These are phyloP conservation scores for Brachionus rubens DNA, from an alignment of 1,140 invertebrate species.

Conservation along the genomic window DNA sequence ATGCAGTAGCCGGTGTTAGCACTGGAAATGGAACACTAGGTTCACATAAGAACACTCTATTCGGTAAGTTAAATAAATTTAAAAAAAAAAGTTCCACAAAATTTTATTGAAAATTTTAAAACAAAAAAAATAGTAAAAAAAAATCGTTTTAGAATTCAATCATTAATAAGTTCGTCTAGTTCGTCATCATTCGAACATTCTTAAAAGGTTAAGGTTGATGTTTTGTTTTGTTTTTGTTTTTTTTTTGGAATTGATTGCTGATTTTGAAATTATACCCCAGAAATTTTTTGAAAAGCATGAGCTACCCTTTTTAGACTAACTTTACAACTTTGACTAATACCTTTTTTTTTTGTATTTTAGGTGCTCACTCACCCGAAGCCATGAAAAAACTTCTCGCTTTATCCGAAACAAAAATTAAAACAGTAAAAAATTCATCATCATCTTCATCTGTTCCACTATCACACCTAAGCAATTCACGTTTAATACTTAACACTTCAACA, in stretches of 20 bases:
- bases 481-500: slow-evolving; percentile 5
- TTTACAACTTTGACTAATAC: not conserved
- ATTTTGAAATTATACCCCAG: not conserved
- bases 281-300: slow-evolving; percentile 1
- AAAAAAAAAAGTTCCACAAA: not conserved
- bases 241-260: too few species aligned
- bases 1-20: not conserved
- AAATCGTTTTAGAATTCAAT: slow-evolving; percentile 14
- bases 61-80: not conserved
- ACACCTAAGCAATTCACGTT: slow-evolving; percentile 7
- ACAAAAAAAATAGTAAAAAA: slow-evolving; percentile 3
- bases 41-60: slow-evolving; percentile 10
- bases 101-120: not conserved
- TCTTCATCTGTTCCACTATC: slow-evolving; percentile 26
- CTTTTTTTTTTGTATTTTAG: not conserved
- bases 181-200: slow-evolving; percentile 13
- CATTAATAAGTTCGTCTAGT: slow-evolving; percentile 24
- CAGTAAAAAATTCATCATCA: slow-evolving; percentile 43
- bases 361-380: slow-evolving; percentile 41
- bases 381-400: slow-evolving; percentile 32
- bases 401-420: slow-evolving; percentile 37
- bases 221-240: not conserved
- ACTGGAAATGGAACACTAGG: slow-evolving; percentile 14
- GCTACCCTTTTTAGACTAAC: not conserved
- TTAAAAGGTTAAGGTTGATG: slow-evolving; percentile 17